phyloP scores from a whole-genome alignment of 2,797 vertebrate genomes.

The Euphonia xanthogaster region DNA sequence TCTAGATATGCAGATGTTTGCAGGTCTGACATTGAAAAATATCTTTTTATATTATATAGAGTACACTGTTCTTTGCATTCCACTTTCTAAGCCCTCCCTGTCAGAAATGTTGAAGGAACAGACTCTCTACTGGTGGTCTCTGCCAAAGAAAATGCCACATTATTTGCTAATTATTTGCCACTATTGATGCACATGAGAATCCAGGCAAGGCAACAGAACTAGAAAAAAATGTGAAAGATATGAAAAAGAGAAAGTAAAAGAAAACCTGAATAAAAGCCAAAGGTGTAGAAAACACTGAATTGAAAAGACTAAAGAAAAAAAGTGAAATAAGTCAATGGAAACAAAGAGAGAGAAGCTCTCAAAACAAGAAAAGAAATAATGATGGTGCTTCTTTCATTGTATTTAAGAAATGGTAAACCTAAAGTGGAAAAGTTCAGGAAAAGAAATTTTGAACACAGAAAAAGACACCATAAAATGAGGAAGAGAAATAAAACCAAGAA shows the following conservation, averaged over 20 bases:
- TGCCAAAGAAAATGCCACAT: neutral
- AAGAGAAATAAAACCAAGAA: conserved; percentile 9
- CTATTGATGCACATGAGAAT: neutral
- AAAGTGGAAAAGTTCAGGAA: neutral
- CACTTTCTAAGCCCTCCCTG: neutral
- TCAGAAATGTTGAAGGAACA: neutral
- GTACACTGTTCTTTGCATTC: neutral
- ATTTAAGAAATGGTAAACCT: neutral
- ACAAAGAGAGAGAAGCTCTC: neutral
- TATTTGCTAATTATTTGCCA: neutral
- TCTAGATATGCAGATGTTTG: neutral
- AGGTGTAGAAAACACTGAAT: neutral
- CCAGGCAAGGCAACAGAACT: neutral
- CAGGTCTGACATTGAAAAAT: neutral
- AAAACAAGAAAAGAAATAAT: neutral
- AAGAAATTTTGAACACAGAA: neutral
- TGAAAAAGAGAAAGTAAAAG: neutral
- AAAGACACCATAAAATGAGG: neutral
- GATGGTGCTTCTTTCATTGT: neutral
- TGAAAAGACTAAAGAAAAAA: neutral
- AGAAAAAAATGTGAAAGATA: neutral
- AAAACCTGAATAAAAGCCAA: neutral
- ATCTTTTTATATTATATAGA: too few relatives aligned
- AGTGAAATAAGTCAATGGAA: neutral
- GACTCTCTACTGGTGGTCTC: neutral